Conservation (phyloP, 2,888 invertebrate species). For the Gerosis bhagava region DNA sequence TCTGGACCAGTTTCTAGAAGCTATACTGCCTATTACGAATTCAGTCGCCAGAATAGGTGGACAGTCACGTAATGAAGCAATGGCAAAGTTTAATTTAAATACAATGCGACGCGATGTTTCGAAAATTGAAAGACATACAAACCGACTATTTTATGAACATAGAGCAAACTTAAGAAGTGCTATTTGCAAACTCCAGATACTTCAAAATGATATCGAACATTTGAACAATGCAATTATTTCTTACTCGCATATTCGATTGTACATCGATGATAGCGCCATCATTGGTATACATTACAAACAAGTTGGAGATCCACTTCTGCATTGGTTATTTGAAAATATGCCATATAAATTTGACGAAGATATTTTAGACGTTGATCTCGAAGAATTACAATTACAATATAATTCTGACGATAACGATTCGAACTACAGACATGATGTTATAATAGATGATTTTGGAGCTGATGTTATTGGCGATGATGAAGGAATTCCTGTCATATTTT, state of each 20-base stretch:
- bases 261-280: conserved; percentile 36
- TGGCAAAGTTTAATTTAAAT: conserved; percentile 64
- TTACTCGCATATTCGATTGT: conserved; percentile 31
- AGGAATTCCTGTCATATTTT: conserved; percentile 38
- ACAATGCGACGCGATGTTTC: conserved; percentile 40
- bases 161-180: conserved; percentile 40
- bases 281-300: conserved; percentile 40
- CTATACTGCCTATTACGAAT: conserved; percentile 79
- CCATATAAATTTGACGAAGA: conserved; percentile 10
- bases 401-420: conserved; percentile 34
- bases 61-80: conserved; percentile 80
- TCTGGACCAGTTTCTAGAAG: conserved; percentile 91
- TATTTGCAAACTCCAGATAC: conserved; percentile 41
- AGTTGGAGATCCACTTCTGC: conserved; percentile 40
- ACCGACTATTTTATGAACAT: conserved; percentile 40
- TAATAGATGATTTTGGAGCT: conserved; percentile 46
- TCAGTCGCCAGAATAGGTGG: conserved; percentile 87
- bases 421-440: conserved; percentile 41
- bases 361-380: conserved; percentile 35
- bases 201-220: conserved; percentile 44
- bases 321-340: conserved; percentile 53
- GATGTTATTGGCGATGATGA: background rate
- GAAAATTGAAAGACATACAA: background rate
- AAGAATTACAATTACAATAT: conserved; percentile 39
- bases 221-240: conserved; percentile 48